A percentile compares a stretch with the other conserved stretches of the same genome.
phyloP scores from a whole-genome alignment of 2,888 invertebrate species.

The Anorthoa munda region DNA sequence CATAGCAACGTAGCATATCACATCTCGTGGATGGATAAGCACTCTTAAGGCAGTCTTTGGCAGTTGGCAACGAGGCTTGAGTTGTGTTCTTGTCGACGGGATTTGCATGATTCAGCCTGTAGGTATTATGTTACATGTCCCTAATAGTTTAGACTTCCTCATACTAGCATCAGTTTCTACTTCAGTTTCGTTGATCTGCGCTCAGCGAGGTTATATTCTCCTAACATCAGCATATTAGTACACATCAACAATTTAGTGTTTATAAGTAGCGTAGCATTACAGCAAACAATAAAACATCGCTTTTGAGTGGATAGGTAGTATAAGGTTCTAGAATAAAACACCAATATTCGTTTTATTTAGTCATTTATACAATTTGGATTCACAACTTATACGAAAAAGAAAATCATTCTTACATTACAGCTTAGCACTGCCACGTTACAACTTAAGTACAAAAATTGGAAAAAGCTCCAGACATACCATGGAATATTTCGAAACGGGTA shows the following conservation, averaged over 20 bases:
- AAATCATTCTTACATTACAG: slow-evolving; percentile 75
- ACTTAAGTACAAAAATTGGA: slow-evolving; percentile 84
- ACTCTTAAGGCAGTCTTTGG: not conserved
- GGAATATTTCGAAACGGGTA: slow-evolving; percentile 75
- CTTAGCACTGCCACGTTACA: slow-evolving; percentile 82
- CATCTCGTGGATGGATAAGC: too few relatives aligned
- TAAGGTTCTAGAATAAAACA: slow-evolving; percentile 78
- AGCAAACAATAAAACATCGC: slow-evolving; percentile 1
- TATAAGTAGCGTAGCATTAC: slow-evolving; percentile 3
- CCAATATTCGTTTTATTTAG: slow-evolving; percentile 83
- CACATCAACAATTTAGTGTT: not conserved
- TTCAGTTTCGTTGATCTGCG: not conserved
- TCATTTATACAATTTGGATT: slow-evolving; percentile 86
- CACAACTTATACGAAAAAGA: slow-evolving; percentile 83
- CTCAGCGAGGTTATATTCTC: not conserved
- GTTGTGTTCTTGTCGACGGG: not conserved
- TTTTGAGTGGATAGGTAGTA: not conserved
- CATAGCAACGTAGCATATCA: too few relatives aligned
- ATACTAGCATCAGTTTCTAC: not conserved
- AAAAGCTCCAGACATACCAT: slow-evolving; percentile 81
- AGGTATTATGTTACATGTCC: not conserved
- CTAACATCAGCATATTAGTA: not conserved
- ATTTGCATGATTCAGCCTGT: not conserved
- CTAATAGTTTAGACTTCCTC: not conserved
- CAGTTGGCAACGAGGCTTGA: not conserved